A percentile compares a stretch with the other conserved stretches of the same genome.
These are phyloP conservation scores for Sapayoa aenigma DNA, from an alignment of 2,113 vertebrate genomes.

Conservation along the genomic window DNA sequence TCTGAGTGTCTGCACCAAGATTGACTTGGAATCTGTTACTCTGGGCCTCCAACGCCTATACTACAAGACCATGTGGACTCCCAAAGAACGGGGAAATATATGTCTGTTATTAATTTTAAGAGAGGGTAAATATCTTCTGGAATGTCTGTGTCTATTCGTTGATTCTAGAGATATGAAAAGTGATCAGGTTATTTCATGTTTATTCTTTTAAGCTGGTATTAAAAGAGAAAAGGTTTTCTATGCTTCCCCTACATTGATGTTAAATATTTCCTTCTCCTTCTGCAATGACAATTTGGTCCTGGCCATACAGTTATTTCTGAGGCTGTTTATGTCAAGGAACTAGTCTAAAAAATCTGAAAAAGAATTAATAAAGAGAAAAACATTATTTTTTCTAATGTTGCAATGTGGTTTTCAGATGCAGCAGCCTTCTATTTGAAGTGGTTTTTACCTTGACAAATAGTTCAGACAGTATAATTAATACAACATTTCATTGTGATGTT, in stretches of 20 bases:
- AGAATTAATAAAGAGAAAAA: background rate
- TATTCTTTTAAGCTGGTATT: background rate
- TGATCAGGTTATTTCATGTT: background rate
- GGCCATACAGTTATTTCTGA: background rate
- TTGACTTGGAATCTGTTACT: background rate
- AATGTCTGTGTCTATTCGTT: background rate
- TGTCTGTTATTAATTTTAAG: background rate
- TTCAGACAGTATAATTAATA: background rate
- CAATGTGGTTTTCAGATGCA: background rate
- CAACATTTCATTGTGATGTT: background rate
- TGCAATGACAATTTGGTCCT: rapidly evolving
- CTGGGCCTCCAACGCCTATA: background rate
- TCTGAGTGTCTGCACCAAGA: too few species aligned
- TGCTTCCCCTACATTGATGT: background rate
- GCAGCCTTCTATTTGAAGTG: background rate
- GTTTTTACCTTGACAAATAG: background rate
- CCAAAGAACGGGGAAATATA: background rate
- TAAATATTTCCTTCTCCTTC: background rate
- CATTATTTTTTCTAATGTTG: background rate
- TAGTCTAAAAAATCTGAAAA: background rate
- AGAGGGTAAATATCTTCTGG: background rate
- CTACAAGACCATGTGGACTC: rapidly evolving
- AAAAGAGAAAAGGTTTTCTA: background rate
- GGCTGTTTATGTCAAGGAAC: rapidly evolving
- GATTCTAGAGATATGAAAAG: background rate